These are phyloP conservation scores for Stigmatopora nigra DNA, from an alignment of 2,113 vertebrate species.

Conservation along the genomic window DNA sequence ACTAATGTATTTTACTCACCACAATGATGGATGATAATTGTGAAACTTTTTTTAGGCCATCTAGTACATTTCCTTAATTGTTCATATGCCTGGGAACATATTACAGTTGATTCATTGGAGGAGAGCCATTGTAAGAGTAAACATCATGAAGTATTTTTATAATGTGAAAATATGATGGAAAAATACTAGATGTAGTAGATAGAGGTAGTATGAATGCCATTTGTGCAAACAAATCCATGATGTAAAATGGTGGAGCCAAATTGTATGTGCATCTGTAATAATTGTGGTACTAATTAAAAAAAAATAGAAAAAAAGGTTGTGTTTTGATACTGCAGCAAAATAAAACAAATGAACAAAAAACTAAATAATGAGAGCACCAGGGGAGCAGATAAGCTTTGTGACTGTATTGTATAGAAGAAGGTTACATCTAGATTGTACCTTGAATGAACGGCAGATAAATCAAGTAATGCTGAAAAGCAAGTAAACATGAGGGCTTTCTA, in stretches of 20 bases:
- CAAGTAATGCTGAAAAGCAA: constrained; percentile 10
- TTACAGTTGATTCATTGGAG: constrained; percentile 11
- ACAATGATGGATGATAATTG: constrained; percentile 11
- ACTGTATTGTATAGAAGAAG: not conserved
- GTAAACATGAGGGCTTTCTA: constrained; percentile 19
- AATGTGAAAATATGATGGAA: not conserved
- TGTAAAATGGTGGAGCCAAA: constrained; percentile 1
- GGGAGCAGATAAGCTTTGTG: not conserved
- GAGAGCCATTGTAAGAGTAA: constrained; percentile 13
- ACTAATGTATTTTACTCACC: constrained; percentile 43
- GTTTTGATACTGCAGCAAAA: not conserved
- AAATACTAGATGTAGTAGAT: constrained; percentile 5
- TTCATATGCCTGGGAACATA: constrained; percentile 26
- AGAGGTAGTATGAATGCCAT: not conserved
- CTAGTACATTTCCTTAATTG: constrained; percentile 44
- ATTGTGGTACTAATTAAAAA: constrained; percentile 1
- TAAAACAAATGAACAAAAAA: not conserved
- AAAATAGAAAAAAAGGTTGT: not conserved
- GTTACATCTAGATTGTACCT: not conserved
- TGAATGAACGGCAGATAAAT: constrained; percentile 6
- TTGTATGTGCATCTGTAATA: constrained; percentile 12
- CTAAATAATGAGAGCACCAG: not conserved
- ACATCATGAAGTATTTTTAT: not conserved
- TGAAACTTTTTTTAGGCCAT: constrained; percentile 3
- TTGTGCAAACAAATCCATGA: constrained; percentile 20